Percentiles rank a stretch among this genome's conserved stretches.
These are phyloP conservation scores for Phoenicopterus ruber DNA, from an alignment of 2,113 vertebrate species.

Conservation along the genomic window DNA sequence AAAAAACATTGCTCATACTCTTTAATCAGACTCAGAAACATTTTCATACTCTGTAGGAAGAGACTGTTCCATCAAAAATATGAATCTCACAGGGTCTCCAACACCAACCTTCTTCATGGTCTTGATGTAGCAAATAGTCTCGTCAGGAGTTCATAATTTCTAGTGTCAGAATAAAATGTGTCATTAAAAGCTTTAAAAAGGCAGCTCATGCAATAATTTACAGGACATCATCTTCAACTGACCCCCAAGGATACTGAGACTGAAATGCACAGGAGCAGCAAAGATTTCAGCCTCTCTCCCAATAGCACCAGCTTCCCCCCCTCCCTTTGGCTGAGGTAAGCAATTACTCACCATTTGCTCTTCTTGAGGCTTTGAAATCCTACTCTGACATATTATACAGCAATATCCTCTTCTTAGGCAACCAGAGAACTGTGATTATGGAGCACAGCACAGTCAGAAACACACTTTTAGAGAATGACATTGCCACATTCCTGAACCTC, in stretches of 20 bases:
- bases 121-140: background rate
- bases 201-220: background rate
- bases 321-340: background rate
- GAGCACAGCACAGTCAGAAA: background rate
- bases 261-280: background rate
- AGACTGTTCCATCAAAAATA: slow-evolving; percentile 18
- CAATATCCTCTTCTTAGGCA: background rate
- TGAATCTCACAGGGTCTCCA: background rate
- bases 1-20: slow-evolving; percentile 18
- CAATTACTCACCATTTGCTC: background rate
- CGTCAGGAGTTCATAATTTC: background rate
- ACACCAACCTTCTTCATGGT: background rate
- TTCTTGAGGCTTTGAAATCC: background rate
- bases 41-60: slow-evolving; percentile 7
- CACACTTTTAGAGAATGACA: background rate
- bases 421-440: background rate
- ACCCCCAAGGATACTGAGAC: background rate
- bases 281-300: background rate
- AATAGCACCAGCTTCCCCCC: accelerated
- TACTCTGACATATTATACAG: background rate
- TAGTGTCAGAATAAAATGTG: background rate
- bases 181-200: background rate
- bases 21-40: slow-evolving; percentile 45
- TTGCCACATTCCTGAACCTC: background rate
- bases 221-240: background rate